phyloP scores from a whole-genome alignment of 2,888 invertebrate genomes.

The Chloroclystis v-ata region DNA sequence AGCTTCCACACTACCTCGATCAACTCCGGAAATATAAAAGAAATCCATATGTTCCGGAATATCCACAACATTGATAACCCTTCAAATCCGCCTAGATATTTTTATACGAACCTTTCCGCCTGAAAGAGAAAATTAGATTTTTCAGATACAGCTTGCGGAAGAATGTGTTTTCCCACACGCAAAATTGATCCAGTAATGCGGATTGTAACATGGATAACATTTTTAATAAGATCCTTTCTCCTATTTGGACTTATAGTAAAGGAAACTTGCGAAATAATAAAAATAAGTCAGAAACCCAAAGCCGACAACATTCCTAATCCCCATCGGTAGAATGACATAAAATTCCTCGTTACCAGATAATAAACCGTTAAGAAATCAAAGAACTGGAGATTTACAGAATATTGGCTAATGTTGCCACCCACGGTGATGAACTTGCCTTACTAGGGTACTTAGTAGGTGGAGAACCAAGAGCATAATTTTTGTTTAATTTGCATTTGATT shows the following conservation, averaged over 20 bases:
- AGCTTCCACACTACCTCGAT: constrained; percentile 33
- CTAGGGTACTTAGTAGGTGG: constrained; percentile 31
- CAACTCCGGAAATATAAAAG: constrained; percentile 34
- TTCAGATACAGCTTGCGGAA: constrained; percentile 16
- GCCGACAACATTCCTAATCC: constrained; percentile 32
- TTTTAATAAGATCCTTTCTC: constrained; percentile 18
- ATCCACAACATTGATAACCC: constrained; percentile 37
- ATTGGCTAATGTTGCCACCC: constrained; percentile 15
- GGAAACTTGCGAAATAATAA: constrained; percentile 17
- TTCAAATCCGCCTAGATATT: constrained; percentile 8
- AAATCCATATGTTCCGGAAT: constrained; percentile 32
- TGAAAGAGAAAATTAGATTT: constrained; percentile 9
- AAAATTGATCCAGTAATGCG: constrained; percentile 17
- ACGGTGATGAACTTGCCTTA: constrained; percentile 1
- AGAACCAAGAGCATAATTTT: constrained; percentile 28
- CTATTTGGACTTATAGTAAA: constrained; percentile 13
- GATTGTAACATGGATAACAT: constrained; percentile 9
- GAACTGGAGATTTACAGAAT: constrained; percentile 22
- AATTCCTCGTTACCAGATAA: constrained; percentile 26
- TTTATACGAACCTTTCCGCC: constrained; percentile 6
- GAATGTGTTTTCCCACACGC: constrained; percentile 7
- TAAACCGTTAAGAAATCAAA: constrained; percentile 24
- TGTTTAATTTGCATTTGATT: too few relatives aligned
- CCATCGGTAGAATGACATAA: constrained; percentile 27
- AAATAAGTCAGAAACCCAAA: constrained; percentile 20